phyloP scores from a whole-genome alignment of 1,140 invertebrate species.

The Aporrectodea caliginosa region DNA sequence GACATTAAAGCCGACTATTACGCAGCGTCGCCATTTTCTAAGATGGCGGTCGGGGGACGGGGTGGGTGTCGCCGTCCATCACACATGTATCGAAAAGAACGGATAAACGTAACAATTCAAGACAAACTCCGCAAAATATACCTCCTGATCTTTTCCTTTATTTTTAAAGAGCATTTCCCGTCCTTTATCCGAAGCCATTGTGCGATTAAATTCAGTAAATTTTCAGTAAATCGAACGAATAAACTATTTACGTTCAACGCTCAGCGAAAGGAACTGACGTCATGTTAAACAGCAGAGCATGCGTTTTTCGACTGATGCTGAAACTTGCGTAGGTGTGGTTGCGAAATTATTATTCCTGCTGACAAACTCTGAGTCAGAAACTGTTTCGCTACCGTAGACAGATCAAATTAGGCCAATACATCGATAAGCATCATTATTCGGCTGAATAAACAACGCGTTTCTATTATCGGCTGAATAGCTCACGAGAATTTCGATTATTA shows the following conservation, averaged over 20 bases:
- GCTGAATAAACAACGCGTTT: not conserved
- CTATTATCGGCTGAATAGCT: too few relatives aligned
- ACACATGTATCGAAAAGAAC: slow-evolving; percentile 19
- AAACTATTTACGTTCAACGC: not conserved
- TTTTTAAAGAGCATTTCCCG: slow-evolving; percentile 90
- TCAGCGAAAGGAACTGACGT: not conserved
- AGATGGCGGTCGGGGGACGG: slow-evolving; percentile 59
- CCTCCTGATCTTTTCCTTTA: slow-evolving; percentile 94
- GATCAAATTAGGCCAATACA: too few relatives aligned
- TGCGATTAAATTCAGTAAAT: not conserved
- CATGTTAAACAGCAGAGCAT: not conserved
- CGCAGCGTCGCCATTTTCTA: not conserved
- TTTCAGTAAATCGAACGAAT: not conserved
- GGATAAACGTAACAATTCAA: slow-evolving; percentile 13
- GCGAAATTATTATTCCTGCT: not conserved
- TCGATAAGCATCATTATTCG: not conserved
- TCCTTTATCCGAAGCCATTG: slow-evolving; percentile 40
- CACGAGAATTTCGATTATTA: too few relatives aligned
- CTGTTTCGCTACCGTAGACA: too few relatives aligned
- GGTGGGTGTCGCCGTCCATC: slow-evolving; percentile 48
- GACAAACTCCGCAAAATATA: slow-evolving; percentile 61
- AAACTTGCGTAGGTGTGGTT: not conserved
- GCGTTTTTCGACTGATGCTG: not conserved
- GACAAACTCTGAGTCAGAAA: not conserved
- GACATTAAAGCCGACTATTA: not conserved